Base-by-base conservation (phyloP, 2,888 invertebrate genomes). In the Ormia ochracea region DNA sequence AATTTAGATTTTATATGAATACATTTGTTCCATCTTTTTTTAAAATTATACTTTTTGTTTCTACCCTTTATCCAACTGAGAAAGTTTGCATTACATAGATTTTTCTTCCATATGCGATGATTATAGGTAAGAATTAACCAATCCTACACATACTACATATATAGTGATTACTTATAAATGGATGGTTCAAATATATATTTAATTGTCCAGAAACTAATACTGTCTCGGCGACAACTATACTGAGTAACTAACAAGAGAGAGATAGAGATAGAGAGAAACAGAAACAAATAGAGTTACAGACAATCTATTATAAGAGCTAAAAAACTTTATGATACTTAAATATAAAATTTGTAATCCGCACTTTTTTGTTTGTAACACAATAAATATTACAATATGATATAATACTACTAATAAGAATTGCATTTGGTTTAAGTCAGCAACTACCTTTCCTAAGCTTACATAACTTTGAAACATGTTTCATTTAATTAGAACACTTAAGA, bases 321-420 rank as follows among this genome's bases (percentile, higher is more conserved):
- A 61, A 21, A 7, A 21, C 3, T 61, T 59, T 41, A n/a, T n/a
- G 36, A 72, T 52, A 50, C 70, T 72, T 73, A 73, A 36, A 36
- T 73, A 54, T 54, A 63, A 73, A 73, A 45, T 54, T 33, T 61
- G 52, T 52, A 73, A 45, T 73, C 21, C 36, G 63, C 54, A 31
- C 21, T 31, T 28, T 54, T 23, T 52, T 41, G 38, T 45, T 45
- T 54, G 54, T 56, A 63, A 73, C 52, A 72, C 19, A 72, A 63
- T 61, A 63, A 72, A 72, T 36, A 45, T 73, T 73, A 73, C 63
- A 45, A 56, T 65, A 65, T 63, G 45, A 73, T 33, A 73, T 73
- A 73, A 73, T 73, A 63, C 63, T 73, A 73, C 73, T 72, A 63
- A 69, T 58, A 69, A 73, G 54, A 73, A 73, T 73, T 73, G 73